Conservation (phyloP, 2,113 vertebrate species). For the Leucopsar rothschildi region DNA sequence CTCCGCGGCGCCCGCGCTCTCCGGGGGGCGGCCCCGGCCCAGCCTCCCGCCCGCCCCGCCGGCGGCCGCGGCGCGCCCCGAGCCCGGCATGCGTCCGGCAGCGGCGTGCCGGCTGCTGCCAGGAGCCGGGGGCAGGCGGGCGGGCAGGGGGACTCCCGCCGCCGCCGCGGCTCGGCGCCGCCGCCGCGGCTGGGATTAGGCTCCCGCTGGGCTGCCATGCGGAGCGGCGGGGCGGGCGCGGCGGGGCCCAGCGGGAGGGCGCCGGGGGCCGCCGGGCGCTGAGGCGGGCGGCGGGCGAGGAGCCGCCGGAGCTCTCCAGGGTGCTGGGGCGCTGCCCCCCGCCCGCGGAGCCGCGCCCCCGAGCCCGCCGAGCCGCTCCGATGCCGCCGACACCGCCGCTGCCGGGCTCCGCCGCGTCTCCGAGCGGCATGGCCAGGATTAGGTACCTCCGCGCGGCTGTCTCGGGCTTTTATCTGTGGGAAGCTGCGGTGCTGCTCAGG, state of each 20-base stretch:
- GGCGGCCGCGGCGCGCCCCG: too few species aligned
- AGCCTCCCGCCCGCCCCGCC: too few species aligned
- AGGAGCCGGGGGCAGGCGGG: too few species aligned
- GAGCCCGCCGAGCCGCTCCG: background rate
- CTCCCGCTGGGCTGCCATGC: too few species aligned
- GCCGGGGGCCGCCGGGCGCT: background rate
- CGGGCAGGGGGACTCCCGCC: too few species aligned
- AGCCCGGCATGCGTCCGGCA: too few species aligned
- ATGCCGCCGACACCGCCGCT: background rate
- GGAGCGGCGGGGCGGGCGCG: too few species aligned
- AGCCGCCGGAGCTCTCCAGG: conserved; percentile 59
- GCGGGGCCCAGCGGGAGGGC: background rate
- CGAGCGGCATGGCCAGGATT: conserved; percentile 64
- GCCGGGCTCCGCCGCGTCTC: background rate
- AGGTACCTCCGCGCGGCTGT: conserved; percentile 69
- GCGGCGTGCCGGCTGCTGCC: too few species aligned
- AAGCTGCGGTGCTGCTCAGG: conserved; percentile 79
- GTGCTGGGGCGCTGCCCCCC: conserved; percentile 33
- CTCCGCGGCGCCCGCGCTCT: background rate
- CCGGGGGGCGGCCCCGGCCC: background rate
- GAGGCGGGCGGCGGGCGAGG: background rate
- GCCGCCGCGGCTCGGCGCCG: too few species aligned
- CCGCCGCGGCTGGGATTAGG: too few species aligned
- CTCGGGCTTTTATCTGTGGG: conserved; percentile 81
- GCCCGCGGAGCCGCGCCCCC: background rate